Conservation (phyloP, 2,797 vertebrate species). For the Chaenodraco wilsoni region DNA sequence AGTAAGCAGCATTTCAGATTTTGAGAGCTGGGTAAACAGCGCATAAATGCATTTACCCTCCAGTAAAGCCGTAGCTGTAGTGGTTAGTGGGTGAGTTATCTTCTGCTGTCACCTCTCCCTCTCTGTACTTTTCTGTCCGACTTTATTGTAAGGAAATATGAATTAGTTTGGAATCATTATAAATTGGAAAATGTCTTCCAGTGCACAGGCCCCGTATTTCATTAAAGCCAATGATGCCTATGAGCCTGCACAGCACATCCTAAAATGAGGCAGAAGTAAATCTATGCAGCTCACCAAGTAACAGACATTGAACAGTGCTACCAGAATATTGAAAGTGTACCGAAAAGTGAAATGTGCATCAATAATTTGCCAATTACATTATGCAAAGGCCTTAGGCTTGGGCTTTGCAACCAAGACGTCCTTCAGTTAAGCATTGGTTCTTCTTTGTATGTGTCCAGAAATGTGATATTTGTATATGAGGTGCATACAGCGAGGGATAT, state of each 20-base stretch:
- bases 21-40: constrained; percentile 16
- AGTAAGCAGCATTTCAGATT: not conserved
- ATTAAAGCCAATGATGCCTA: constrained; percentile 55
- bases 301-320: constrained; percentile 30
- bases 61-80: not conserved
- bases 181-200: constrained; percentile 37
- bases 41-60: constrained; percentile 14
- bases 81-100: constrained; percentile 15
- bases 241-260: constrained; percentile 50
- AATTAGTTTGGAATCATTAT: constrained; percentile 46
- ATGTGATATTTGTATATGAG: not conserved
- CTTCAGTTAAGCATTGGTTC: not conserved
- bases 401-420: constrained; percentile 13
- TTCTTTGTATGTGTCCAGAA: not conserved
- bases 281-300: constrained; percentile 42
- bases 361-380: constrained; percentile 43
- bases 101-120: constrained; percentile 16
- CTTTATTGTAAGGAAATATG: constrained; percentile 38
- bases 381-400: constrained; percentile 8
- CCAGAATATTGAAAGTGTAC: constrained; percentile 49
- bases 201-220: constrained; percentile 44
- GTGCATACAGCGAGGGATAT: not conserved
- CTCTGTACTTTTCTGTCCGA: constrained; percentile 12
- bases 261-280: constrained; percentile 53
- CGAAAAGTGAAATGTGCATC: constrained; percentile 48